These are phyloP conservation scores for Pseudois nayaur DNA, from an alignment of 2,113 vertebrate genomes.

Conservation along the genomic window DNA sequence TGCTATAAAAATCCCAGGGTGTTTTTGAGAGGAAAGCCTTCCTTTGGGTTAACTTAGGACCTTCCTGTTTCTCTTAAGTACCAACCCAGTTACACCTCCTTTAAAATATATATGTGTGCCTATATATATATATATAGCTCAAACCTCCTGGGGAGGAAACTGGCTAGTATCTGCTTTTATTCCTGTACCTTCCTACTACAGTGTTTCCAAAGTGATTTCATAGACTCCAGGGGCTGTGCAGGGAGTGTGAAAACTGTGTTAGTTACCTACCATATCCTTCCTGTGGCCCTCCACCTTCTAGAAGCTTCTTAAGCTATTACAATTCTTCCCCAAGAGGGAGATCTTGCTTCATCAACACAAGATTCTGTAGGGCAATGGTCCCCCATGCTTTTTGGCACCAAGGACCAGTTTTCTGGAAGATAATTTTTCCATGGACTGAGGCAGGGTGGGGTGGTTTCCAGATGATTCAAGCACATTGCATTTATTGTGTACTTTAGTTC, in stretches of 20 bases:
- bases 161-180: neutral
- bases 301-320: neutral
- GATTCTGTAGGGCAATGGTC: neutral
- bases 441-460: neutral
- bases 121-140: neutral
- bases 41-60: neutral
- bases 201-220: neutral
- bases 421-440: neutral
- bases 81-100: neutral
- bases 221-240: too few relatives aligned
- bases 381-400: fast-evolving
- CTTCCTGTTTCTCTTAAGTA: neutral
- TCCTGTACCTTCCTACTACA: neutral
- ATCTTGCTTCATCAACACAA: neutral
- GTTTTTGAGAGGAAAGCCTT: neutral
- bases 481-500: neutral
- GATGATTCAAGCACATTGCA: neutral
- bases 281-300: neutral
- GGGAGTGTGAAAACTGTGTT: neutral
- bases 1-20: neutral
- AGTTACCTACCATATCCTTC: neutral
- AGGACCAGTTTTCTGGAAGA: neutral
- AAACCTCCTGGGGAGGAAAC: too few relatives aligned
- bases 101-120: neutral
- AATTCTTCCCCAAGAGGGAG: neutral